Conservation (phyloP, 2,113 vertebrate genomes). For the Lichenostomus cassidix region DNA sequence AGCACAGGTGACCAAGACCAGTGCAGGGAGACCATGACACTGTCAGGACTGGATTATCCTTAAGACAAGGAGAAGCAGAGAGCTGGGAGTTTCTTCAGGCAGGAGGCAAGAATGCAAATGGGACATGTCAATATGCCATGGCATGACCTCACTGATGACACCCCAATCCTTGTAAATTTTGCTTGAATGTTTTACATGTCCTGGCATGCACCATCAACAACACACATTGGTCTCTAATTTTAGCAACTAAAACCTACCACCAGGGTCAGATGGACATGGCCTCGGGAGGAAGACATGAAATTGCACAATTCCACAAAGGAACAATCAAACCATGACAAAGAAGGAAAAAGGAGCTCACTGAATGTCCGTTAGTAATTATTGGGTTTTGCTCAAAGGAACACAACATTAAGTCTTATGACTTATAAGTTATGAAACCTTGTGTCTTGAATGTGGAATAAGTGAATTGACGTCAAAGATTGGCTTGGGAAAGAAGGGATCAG, state of each 20-base stretch:
- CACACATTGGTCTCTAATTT: neutral
- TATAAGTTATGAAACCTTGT: neutral
- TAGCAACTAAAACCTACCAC: fast-evolving
- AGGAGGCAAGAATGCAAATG: neutral
- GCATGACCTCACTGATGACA: neutral
- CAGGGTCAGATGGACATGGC: neutral
- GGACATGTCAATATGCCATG: neutral
- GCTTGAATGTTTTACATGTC: neutral
- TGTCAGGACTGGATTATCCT: no score
- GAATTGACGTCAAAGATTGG: neutral
- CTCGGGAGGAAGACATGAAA: neutral
- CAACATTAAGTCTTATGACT: no score
- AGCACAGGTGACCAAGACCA: no score
- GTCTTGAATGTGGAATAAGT: neutral
- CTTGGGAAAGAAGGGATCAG: neutral
- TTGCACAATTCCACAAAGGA: neutral
- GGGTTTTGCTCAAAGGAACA: neutral
- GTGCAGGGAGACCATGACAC: no score
- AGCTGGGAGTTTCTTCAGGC: neutral
- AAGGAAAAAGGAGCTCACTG: neutral
- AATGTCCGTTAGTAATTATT: neutral
- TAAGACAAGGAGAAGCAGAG: neutral
- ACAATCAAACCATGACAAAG: neutral
- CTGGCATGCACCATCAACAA: neutral
- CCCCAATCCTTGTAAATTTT: neutral